Percentiles rank a stretch among this genome's conserved stretches.
phyloP scores from a whole-genome alignment of 2,888 invertebrate genomes.

The Cyclophora punctaria region DNA sequence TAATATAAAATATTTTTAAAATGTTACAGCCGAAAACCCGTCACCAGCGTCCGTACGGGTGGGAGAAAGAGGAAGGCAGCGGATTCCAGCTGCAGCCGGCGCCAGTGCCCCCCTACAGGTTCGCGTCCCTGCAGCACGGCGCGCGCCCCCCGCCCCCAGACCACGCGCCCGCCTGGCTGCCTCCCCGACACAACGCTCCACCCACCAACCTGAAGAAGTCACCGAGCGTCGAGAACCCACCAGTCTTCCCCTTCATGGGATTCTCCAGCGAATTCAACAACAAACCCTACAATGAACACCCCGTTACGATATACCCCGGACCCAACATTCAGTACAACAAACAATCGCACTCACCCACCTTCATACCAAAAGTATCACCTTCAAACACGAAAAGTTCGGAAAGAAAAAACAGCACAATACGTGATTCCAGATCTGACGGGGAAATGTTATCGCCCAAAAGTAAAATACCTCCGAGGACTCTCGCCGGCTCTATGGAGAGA shows the following conservation, averaged over 20 bases:
- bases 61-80: slow-evolving; percentile 75
- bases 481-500: slow-evolving; percentile 82
- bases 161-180: slow-evolving; percentile 54
- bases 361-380: slow-evolving; percentile 53
- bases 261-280: slow-evolving; percentile 67
- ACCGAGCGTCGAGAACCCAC: slow-evolving; percentile 60
- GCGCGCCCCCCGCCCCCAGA: slow-evolving; percentile 56
- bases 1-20: neutral
- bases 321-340: slow-evolving; percentile 58
- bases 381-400: slow-evolving; percentile 55
- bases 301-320: slow-evolving; percentile 80
- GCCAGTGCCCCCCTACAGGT: slow-evolving; percentile 77
- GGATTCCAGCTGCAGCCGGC: slow-evolving; percentile 71
- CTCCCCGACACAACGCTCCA: slow-evolving; percentile 44
- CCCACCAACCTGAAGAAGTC: slow-evolving; percentile 47
- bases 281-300: slow-evolving; percentile 77
- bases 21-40: slow-evolving; percentile 80
- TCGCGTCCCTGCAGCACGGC: slow-evolving; percentile 81
- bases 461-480: slow-evolving; percentile 80
- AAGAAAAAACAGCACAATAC: slow-evolving; percentile 47
- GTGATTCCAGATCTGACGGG: slow-evolving; percentile 58
- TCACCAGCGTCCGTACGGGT: slow-evolving; percentile 83
- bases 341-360: slow-evolving; percentile 61
- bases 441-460: slow-evolving; percentile 62
- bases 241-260: slow-evolving; percentile 68